Percentiles rank a stretch among this genome's conserved stretches.
Evolutionary conservation across 1,140 invertebrate species (phyloP).

Genomic region (Leucophenga varia): DNA sequence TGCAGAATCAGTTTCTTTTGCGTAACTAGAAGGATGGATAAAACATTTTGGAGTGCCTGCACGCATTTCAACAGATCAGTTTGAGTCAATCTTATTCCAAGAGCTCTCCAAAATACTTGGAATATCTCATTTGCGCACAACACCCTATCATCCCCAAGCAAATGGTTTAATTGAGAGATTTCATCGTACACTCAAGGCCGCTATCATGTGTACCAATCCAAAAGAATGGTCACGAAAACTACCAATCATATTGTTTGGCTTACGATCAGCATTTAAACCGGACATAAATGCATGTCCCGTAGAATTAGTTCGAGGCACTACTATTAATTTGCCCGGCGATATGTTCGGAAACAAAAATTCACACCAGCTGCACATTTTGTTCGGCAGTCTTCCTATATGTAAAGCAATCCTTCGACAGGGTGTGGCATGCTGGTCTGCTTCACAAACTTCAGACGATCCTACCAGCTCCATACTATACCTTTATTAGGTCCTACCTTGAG

Average conservation of each 20-base stretch:
- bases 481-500: no score
- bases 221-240: constrained; percentile 32
- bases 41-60: no score
- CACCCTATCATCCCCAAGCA: constrained; percentile 44
- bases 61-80: no score
- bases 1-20: no score
- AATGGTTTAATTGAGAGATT: constrained; percentile 46
- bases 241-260: no score
- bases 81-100: constrained; percentile 34
- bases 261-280: constrained; percentile 32
- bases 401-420: no score
- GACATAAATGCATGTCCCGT: constrained; percentile 27
- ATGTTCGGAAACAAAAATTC: constrained; percentile 28
- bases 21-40: no score
- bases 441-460: no score
- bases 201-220: constrained; percentile 23
- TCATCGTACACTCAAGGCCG: constrained; percentile 37
- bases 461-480: no score
- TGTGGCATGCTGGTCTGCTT: no score
- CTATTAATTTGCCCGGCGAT: constrained; percentile 30
- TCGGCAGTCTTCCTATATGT: no score
- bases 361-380: neutral
- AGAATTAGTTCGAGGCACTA: constrained; percentile 31
- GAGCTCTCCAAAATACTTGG: no score
- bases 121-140: constrained; percentile 34